phyloP scores from a whole-genome alignment of 2,797 vertebrate species.

The Phrynocephalus vlangalii region DNA sequence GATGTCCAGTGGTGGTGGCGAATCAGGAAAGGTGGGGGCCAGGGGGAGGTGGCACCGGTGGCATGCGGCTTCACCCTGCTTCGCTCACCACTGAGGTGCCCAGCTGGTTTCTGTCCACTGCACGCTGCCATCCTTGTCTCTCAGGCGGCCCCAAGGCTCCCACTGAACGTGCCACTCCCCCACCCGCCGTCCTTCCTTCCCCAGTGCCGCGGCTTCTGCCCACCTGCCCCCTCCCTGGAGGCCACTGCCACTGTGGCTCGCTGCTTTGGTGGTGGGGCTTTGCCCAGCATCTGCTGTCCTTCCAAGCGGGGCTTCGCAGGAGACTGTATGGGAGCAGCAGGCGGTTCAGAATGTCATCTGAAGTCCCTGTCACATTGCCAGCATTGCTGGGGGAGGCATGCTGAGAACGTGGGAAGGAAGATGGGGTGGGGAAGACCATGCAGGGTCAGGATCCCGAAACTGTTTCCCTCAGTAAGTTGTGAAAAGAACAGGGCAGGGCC shows the following conservation, averaged over 20 bases:
- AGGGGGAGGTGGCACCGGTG: too few species aligned
- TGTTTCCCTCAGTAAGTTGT: too few species aligned
- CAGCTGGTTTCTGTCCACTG: not conserved
- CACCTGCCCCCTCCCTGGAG: not conserved
- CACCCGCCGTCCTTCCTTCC: not conserved
- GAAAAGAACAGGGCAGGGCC: too few species aligned
- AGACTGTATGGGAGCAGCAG: conserved; percentile 33
- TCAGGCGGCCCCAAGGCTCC: not conserved
- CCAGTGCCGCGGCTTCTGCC: not conserved
- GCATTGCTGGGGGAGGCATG: conserved; percentile 76
- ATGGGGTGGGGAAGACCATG: too few species aligned
- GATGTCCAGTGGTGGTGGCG: too few species aligned
- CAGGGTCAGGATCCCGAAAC: too few species aligned
- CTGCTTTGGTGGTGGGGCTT: conserved; percentile 49
- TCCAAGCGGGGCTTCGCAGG: not conserved
- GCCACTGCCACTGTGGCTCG: not conserved
- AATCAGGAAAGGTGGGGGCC: too few species aligned
- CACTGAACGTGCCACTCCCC: rapidly evolving
- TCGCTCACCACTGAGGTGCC: too few species aligned
- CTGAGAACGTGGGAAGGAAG: conserved; percentile 33
- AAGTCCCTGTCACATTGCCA: conserved; percentile 76
- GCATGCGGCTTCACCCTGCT: too few species aligned
- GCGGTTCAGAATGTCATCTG: conserved; percentile 73
- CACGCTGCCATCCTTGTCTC: not conserved
- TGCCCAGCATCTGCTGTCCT: conserved; percentile 51